Conservation (phyloP, 2,113 vertebrate species). For the Pomatostomus ruficeps region DNA sequence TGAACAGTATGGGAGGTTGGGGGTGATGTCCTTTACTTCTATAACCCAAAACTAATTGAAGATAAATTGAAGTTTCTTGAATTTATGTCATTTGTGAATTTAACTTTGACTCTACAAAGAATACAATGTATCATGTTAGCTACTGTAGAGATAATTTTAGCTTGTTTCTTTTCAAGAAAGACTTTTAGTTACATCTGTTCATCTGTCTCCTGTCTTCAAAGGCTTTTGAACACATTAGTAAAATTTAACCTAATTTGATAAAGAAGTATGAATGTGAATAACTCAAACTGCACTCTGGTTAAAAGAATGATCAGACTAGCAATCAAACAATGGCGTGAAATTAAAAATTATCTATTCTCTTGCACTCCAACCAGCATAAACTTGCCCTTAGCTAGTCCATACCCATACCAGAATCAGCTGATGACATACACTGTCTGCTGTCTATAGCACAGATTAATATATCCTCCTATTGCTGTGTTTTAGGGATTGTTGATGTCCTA, state of each 20-base stretch:
- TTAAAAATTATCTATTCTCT: not conserved
- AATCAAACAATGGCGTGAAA: not conserved
- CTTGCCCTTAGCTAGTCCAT: not conserved
- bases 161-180: not conserved
- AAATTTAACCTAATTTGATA: not conserved
- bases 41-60: not conserved
- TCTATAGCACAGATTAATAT: not conserved
- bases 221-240: not conserved
- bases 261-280: not conserved
- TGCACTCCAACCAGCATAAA: not conserved
- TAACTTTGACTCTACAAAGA: not conserved
- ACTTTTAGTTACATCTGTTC: not conserved
- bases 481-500: not conserved
- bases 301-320: not conserved
- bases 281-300: not conserved
- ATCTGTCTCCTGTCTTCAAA: not conserved
- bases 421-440: not conserved
- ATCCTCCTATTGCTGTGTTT: not conserved
- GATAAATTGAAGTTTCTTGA: not conserved
- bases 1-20: not conserved
- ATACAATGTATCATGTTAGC: not conserved
- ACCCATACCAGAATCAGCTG: not conserved
- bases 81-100: not conserved
- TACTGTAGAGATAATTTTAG: not conserved
- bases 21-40: not conserved